A percentile compares a stretch with the other conserved stretches of the same genome.
Evolutionary conservation across 2,888 invertebrate species (phyloP).

Genomic region (Reticulitermes lucifugus): DNA sequence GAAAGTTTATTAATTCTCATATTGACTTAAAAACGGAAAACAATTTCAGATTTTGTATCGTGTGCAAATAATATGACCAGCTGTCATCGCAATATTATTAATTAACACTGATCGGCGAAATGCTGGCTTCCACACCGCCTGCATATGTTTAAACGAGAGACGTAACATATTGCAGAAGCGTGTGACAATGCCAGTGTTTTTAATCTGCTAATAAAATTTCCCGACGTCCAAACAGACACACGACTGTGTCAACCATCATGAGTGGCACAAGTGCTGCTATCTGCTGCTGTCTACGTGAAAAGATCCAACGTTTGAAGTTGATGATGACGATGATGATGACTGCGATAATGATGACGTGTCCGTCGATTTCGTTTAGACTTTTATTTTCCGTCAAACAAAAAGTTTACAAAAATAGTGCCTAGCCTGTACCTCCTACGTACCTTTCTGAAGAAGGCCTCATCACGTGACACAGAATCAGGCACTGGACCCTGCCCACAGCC

Average conservation of each 20-base stretch:
- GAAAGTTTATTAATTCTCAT: constrained; percentile 37
- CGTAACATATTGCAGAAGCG: not conserved
- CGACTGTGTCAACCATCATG: not conserved
- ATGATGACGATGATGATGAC: no score
- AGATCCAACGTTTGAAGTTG: no score
- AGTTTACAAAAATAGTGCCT: no score
- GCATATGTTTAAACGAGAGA: not conserved
- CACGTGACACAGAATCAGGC: no score
- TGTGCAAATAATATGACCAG: constrained; percentile 16
- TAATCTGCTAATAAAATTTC: constrained; percentile 39
- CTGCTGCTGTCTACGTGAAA: no score
- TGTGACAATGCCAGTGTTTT: constrained; percentile 10
- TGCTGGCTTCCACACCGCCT: not conserved
- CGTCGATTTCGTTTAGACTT: no score
- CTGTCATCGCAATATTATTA: constrained; percentile 19
- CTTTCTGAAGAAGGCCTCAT: no score
- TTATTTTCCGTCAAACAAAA: no score
- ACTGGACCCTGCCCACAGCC: no score
- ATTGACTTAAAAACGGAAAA: constrained; percentile 36
- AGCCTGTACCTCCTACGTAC: no score
- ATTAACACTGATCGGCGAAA: constrained; percentile 24
- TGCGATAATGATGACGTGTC: no score
- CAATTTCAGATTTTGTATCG: constrained; percentile 28
- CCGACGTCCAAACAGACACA: constrained; percentile 16
- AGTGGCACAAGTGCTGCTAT: not conserved